Base-by-base conservation (phyloP, 1,140 invertebrate genomes). In the Probaryconus sp. region DNA sequence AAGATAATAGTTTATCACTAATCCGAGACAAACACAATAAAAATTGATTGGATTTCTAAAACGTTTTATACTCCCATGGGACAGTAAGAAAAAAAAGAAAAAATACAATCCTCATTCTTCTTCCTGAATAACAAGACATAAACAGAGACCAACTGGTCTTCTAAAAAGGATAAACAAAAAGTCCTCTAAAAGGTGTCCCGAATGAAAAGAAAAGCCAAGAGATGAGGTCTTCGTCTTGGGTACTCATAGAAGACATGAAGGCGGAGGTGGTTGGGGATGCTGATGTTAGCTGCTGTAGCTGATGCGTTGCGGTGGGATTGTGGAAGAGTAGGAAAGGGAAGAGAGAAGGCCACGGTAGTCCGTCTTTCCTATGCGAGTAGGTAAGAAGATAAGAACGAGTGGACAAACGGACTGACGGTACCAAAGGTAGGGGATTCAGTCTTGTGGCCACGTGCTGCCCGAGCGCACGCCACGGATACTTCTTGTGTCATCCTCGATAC, bases 381-480 rank as follows among this genome's bases (percentile, higher is more conserved):
- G 81, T 76, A 69, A 60, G 65, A 64, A 83, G 82, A 84, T 83
- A 85, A 82, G 81, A 77, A 84, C 67, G 79, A 82, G 72, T 79
- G 78, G 80, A 83, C 84, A 83, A 85, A 86, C 83, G 80, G 80
- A 83, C 79, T 84, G 84, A 83, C 79, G 80, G 80, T 77, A 67
- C 64, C 78, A 48, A 76, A 86, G 82, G 83, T 83, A 85, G 84
- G 84, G 83, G 83, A 82, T 78, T 86, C 85, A 86, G 85, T 86
- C 85, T 86, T 80, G 81, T 79, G 81, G 83, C 85, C 85, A 85
- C 85, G 85, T 86, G 85, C 85, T 86, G 83, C 81, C 84, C 81
- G 85, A 85, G 79, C 83, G 82, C 85, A 85, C 83, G 83, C 83
- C 83, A 80, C 79, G 84, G 60, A 56, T 63, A 60, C 65, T 56